Percentiles rank a stretch among this genome's conserved stretches.
phyloP scores from a whole-genome alignment of 2,797 vertebrate genomes.

The Oryzias sinensis region DNA sequence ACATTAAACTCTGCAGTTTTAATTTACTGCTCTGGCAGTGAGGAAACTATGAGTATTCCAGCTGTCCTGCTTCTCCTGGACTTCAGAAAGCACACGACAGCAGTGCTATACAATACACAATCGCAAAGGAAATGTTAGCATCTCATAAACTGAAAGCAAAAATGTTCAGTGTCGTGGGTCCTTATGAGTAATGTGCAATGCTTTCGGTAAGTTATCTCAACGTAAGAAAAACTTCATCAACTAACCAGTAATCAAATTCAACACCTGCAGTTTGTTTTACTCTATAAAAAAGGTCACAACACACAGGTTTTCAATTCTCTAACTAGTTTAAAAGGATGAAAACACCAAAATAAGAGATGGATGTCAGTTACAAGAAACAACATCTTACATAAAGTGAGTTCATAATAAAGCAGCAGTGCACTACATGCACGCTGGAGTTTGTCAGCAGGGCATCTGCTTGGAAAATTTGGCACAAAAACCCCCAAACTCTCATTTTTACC shows the following conservation, averaged over 20 bases:
- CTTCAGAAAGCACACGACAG: slow-evolving; percentile 15
- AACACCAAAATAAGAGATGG: too few species aligned
- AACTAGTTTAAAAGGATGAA: too few species aligned
- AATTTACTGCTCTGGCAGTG: slow-evolving; percentile 66
- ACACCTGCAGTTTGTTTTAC: too few species aligned
- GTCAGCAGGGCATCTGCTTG: not conserved
- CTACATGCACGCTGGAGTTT: not conserved
- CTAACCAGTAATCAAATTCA: too few species aligned
- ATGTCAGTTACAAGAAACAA: too few species aligned
- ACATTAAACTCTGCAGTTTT: slow-evolving; percentile 56
- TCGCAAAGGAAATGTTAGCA: slow-evolving; percentile 11
- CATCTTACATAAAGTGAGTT: too few species aligned
- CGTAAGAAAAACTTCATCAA: too few species aligned
- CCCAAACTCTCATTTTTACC: not conserved
- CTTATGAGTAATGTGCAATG: not conserved
- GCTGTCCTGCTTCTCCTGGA: slow-evolving; percentile 45
- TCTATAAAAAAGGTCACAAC: too few species aligned
- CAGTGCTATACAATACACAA: not conserved
- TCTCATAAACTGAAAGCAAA: slow-evolving; percentile 19
- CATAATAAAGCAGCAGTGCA: too few species aligned
- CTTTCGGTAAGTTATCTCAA: not conserved
- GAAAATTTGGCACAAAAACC: not conserved
- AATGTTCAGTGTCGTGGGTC: too few species aligned
- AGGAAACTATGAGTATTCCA: slow-evolving; percentile 72
- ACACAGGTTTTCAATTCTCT: too few species aligned